Percentiles rank a stretch among this genome's conserved stretches.
phyloP scores from a whole-genome alignment of 2,797 vertebrate genomes.

The Lerista edwardsae region DNA sequence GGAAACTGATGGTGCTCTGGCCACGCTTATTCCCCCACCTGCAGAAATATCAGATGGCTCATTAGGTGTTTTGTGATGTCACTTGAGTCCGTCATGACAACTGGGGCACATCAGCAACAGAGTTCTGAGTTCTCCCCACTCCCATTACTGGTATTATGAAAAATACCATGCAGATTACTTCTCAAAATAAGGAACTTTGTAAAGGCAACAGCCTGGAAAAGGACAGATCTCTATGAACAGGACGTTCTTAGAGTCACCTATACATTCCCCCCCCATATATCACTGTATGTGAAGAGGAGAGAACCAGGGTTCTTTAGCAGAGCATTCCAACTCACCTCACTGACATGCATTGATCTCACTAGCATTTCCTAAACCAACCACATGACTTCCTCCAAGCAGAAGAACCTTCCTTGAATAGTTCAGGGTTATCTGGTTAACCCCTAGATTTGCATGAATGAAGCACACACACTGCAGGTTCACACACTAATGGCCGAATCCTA shows the following conservation, averaged over 20 bases:
- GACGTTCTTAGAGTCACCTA: not conserved
- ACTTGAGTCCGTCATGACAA: slow-evolving; percentile 7
- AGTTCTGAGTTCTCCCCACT: not conserved
- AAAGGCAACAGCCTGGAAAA: not conserved
- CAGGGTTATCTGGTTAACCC: no score
- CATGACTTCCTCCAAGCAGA: not conserved
- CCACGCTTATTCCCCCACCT: not conserved
- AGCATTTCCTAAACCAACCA: not conserved
- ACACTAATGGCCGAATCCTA: no score
- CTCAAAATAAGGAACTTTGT: not conserved
- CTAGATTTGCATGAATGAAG: not conserved
- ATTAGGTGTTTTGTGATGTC: slow-evolving; percentile 30
- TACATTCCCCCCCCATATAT: not conserved
- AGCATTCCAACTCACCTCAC: not conserved
- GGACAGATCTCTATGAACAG: not conserved
- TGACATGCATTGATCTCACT: not conserved
- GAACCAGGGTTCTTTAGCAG: not conserved
- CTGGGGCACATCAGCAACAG: not conserved
- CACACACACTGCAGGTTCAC: no score
- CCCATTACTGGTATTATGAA: not conserved
- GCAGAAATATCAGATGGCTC: not conserved
- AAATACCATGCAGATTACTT: not conserved
- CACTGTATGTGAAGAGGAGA: not conserved
- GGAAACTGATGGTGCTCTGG: not conserved
- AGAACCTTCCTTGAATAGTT: no score